Evolutionary conservation across 1,140 invertebrate genomes (phyloP).

Genomic region (Hylaeus volcanicus): DNA sequence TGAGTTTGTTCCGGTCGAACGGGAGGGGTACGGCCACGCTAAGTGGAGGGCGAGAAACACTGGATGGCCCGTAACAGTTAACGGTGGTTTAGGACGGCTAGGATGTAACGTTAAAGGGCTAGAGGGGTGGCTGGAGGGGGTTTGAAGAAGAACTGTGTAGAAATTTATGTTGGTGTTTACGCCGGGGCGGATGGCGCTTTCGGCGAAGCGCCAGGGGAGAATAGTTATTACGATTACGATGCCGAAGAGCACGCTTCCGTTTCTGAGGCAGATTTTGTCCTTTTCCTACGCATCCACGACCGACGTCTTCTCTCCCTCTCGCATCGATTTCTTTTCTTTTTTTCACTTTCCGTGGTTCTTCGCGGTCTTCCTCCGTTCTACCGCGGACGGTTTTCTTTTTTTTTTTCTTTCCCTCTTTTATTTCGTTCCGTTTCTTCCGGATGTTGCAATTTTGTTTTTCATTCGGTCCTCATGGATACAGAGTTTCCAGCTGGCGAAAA

Average conservation of each 20-base stretch:
- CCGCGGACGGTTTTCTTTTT: background rate
- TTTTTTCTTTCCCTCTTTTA: background rate
- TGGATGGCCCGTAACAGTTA: slow-evolving; percentile 61
- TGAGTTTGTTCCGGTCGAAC: slow-evolving; percentile 49
- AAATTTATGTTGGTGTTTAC: slow-evolving; percentile 76
- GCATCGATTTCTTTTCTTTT: background rate
- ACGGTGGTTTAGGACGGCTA: slow-evolving; percentile 50
- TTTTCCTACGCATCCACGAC: background rate
- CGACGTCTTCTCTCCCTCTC: background rate
- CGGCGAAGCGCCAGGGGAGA: slow-evolving; percentile 44
- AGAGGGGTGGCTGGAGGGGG: background rate
- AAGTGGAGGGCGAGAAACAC: slow-evolving; percentile 54
- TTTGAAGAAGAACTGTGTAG: slow-evolving; percentile 36
- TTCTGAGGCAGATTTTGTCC: slow-evolving; percentile 36
- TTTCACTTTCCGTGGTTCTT: background rate
- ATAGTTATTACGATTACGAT: slow-evolving; percentile 71
- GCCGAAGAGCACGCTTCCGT: slow-evolving; percentile 43
- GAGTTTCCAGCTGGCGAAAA: background rate
- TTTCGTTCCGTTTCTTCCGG: background rate
- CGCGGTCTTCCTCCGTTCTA: background rate
- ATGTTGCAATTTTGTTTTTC: slow-evolving; percentile 26
- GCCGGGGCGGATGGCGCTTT: slow-evolving; percentile 53
- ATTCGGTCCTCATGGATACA: background rate
- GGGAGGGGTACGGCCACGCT: slow-evolving; percentile 24
- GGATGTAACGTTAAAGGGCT: slow-evolving; percentile 38